A percentile compares a stretch with the other conserved stretches of the same genome.
phyloP scores from a whole-genome alignment of 1,140 invertebrate genomes.

The Leucophenga varia region DNA sequence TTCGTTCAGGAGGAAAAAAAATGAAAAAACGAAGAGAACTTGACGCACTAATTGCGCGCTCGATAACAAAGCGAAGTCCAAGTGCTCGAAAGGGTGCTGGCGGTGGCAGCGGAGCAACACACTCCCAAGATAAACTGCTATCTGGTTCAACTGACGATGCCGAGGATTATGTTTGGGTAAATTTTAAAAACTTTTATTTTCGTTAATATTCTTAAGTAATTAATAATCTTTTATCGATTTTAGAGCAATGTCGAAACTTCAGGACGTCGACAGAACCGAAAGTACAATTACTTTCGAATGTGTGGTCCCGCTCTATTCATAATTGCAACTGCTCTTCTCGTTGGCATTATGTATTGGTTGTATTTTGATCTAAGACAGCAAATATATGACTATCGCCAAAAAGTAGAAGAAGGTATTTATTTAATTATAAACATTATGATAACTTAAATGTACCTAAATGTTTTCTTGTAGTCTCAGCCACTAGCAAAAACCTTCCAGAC shows the following conservation, averaged over 20 bases:
- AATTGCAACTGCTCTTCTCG: conserved; percentile 31
- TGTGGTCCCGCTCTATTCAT: conserved; percentile 43
- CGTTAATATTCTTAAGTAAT: conserved; percentile 1
- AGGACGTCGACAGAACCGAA: conserved; percentile 36
- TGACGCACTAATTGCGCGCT: conserved; percentile 58
- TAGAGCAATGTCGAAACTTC: conserved; percentile 31
- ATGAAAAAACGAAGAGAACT: conserved; percentile 60
- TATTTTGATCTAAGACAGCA: conserved; percentile 52
- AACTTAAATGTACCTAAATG: not conserved
- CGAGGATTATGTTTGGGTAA: conserved; percentile 55
- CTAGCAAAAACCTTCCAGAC: conserved; percentile 64
- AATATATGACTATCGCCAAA: conserved; percentile 44
- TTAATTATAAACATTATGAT: too few species aligned
- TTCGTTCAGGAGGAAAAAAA: conserved; percentile 57
- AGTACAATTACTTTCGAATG: conserved; percentile 34
- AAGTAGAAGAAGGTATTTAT: conserved; percentile 49
- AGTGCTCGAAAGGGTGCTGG: conserved; percentile 1
- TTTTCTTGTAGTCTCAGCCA: conserved; percentile 59
- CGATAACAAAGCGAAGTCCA: conserved; percentile 34
- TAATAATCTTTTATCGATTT: conserved; percentile 6
- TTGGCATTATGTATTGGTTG: conserved; percentile 48
- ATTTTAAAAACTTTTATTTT: conserved; percentile 2
- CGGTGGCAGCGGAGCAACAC: conserved; percentile 17
- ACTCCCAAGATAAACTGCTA: conserved; percentile 56
- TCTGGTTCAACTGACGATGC: conserved; percentile 58